Evolutionary conservation across 2,888 invertebrate genomes (phyloP).

Genomic region (Caenorhabditis doughertyi): DNA sequence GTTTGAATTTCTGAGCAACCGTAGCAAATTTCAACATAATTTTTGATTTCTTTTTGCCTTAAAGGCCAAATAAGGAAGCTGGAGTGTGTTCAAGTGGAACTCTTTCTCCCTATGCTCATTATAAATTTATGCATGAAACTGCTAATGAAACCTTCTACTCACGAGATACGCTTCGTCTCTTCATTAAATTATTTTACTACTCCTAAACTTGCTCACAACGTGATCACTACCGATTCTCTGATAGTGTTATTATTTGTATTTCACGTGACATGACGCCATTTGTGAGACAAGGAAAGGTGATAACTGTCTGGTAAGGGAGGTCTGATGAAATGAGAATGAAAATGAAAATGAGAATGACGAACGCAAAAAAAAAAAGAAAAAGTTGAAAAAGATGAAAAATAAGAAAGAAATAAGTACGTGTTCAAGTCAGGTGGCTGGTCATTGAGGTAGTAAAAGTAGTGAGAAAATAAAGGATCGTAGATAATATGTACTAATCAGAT

Average conservation of each 20-base stretch:
- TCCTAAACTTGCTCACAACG: conserved; percentile 46
- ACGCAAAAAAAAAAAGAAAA: neutral
- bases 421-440: conserved; percentile 29
- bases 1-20: too few species aligned
- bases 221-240: conserved; percentile 10
- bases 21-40: too few species aligned
- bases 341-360: neutral
- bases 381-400: neutral
- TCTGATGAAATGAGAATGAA: conserved; percentile 33
- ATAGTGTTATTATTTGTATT: conserved; percentile 15
- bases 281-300: neutral
- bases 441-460: conserved; percentile 6
- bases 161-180: neutral
- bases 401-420: conserved; percentile 10
- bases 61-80: too few species aligned
- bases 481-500: conserved; percentile 27
- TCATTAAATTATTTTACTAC: neutral
- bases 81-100: too few species aligned
- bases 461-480: conserved; percentile 3
- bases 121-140: too few species aligned
- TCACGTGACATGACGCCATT: conserved; percentile 33
- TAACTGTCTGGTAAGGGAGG: conserved; percentile 32
- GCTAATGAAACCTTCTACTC: too few species aligned
- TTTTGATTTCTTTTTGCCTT: too few species aligned
- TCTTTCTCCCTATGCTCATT: too few species aligned